Percentiles rank a stretch among this genome's conserved stretches.
phyloP scores from a whole-genome alignment of 2,113 vertebrate genomes.

The Lanius ludovicianus region DNA sequence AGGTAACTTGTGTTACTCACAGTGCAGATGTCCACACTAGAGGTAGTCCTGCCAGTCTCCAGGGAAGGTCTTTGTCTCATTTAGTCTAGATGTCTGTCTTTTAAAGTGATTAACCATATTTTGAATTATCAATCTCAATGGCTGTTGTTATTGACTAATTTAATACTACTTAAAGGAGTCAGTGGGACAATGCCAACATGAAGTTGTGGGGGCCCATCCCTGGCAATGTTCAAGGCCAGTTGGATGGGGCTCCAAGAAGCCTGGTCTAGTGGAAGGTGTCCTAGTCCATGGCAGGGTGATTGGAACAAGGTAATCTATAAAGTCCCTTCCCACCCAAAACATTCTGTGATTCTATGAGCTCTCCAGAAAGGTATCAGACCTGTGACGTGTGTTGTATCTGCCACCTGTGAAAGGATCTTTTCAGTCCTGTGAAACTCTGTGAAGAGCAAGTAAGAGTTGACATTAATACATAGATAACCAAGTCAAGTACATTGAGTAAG shows the following conservation, averaged over 20 bases:
- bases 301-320: not conserved
- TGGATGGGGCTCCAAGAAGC: not conserved
- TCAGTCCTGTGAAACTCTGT: not conserved
- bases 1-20: not conserved
- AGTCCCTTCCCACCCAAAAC: not conserved
- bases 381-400: not conserved
- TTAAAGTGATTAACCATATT: not conserved
- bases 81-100: not conserved
- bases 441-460: not conserved
- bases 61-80: not conserved
- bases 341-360: not conserved
- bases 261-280: not conserved
- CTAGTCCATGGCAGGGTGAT: not conserved
- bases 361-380: not conserved
- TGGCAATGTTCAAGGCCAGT: not conserved
- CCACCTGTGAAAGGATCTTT: not conserved
- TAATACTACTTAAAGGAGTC: not conserved
- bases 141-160: not conserved
- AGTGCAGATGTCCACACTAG: not conserved
- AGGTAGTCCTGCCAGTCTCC: not conserved
- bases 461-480: not conserved
- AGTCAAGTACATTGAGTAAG: not conserved
- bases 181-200: not conserved
- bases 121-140: not conserved
- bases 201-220: not conserved